Evolutionary conservation across 1,140 invertebrate species (phyloP).

Genomic region (Drosophila grimshawi): DNA sequence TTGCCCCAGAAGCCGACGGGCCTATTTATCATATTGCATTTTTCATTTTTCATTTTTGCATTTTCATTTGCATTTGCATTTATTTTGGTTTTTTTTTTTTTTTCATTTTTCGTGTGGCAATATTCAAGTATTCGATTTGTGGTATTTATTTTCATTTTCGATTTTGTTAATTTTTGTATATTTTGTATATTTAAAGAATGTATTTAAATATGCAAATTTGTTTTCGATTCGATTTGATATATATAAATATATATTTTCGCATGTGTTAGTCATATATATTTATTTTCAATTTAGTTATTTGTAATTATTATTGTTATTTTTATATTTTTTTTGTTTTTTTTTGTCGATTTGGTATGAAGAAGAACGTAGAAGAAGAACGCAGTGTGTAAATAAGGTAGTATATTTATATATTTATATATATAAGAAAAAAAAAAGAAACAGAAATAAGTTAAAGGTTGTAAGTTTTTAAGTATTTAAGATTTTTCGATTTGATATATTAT

Average conservation of each 20-base stretch:
- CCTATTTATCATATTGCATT: conserved; percentile 85
- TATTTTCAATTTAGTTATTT: conserved; percentile 19
- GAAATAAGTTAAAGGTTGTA: conserved; percentile 63
- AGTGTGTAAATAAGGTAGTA: conserved; percentile 79
- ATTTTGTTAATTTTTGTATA: conserved; percentile 17
- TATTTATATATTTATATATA: conserved; percentile 40
- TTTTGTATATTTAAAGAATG: conserved; percentile 70
- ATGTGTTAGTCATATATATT: conserved; percentile 32
- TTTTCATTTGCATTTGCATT: conserved; percentile 70
- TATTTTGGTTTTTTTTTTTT: conserved; percentile 40
- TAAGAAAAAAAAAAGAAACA: conserved; percentile 56
- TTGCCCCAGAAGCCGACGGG: conserved; percentile 99
- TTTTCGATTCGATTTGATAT: conserved; percentile 60
- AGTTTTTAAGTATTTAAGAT: conserved; percentile 38
- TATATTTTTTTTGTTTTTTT: conserved; percentile 33
- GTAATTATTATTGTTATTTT: conserved; percentile 37
- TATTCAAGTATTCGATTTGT: conserved; percentile 70
- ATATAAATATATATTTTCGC: conserved; percentile 41
- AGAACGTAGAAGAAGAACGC: conserved; percentile 80
- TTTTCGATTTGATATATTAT: conserved; percentile 21
- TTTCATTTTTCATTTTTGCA: conserved; percentile 41
- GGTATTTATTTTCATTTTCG: conserved; percentile 41
- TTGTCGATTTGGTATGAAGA: conserved; percentile 75
- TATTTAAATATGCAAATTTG: conserved; percentile 78
- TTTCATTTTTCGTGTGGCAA: conserved; percentile 62